Base-by-base conservation (phyloP, 2,113 vertebrate genomes). In the Caranx ignobilis region DNA sequence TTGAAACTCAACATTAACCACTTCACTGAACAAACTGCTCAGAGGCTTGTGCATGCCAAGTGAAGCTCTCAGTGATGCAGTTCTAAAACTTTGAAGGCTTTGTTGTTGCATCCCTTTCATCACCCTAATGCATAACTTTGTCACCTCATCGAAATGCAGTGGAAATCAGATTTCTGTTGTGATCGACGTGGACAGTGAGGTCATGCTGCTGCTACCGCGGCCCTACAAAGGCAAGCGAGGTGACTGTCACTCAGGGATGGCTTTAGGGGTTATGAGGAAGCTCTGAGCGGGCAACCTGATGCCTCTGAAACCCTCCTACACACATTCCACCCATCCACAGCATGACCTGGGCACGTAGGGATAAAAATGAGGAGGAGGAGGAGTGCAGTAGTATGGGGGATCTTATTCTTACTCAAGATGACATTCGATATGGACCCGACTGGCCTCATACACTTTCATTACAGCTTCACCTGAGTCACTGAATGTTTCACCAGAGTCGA, bases 261-360 rank as follows among this genome's bases (percentile, higher is more conserved):
- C 90, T 88, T 73, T 31, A 72, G 87, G 93, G 79, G 32, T 5
- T 48, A 68, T 76, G 88, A 88, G 82, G 89, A 87, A 71, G 88
- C 84, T 88, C 59, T 57, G 43, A 75, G 62, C 66, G 62, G 75
- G 94, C 90, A 95, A 95, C 88, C 81, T 50, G 94, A 95, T 93
- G 88, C 93, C 88, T 77, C 19, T 89, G 82, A 90, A 94, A 91
- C 82, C 75, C 88, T 90, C 85, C 89, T 86, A 93, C 90, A 88
- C 91, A 93, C 91, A 93, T 92, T 93, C 90, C 92, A 90, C 72
- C 87, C 63, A 48, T 79, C 85, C 71, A 66, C 88, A 72, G 74
- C 41, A 72, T 52, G 82, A 90, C 87, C 84, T 76, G 72, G 80
- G 75, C 87, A 87, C 10, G 68, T 32, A 73, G 75, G 79, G 75